phyloP scores from a whole-genome alignment of 2,888 invertebrate species.

The Philaethria dido region DNA sequence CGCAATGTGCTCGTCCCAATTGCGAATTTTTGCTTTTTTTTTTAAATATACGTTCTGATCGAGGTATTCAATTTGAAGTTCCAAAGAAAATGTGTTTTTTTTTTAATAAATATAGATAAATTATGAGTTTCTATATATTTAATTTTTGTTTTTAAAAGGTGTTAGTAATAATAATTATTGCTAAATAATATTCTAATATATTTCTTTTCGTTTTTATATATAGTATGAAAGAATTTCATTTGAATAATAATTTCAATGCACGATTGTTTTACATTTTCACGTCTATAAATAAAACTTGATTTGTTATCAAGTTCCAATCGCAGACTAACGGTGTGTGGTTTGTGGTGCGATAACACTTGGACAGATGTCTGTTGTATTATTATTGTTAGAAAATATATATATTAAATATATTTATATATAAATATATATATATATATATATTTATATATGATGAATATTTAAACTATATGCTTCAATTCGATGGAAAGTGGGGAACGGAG shows the following conservation, averaged over 20 bases:
- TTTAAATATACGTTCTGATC: slow-evolving; percentile 35
- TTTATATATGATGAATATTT: no score
- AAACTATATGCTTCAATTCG: no score
- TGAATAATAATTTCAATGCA: slow-evolving; percentile 6
- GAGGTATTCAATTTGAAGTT: slow-evolving; percentile 31
- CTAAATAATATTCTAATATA: not conserved
- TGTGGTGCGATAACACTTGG: slow-evolving; percentile 37
- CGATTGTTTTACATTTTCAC: slow-evolving; percentile 23
- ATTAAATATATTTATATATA: not conserved
- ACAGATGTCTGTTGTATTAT: slow-evolving; percentile 12
- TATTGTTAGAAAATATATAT: not conserved
- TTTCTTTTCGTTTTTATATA: not conserved
- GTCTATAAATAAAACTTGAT: slow-evolving; percentile 24
- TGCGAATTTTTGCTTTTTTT: slow-evolving; percentile 52
- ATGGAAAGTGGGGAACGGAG: no score
- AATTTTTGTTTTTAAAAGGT: not conserved
- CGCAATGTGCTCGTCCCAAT: slow-evolving; percentile 54
- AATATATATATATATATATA: not conserved
- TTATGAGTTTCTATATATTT: not conserved
- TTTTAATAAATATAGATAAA: no score
- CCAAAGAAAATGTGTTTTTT: slow-evolving; percentile 14
- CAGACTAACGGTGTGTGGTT: slow-evolving; percentile 33
- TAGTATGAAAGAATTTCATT: not conserved
- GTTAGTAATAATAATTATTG: not conserved
- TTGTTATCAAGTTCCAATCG: slow-evolving; percentile 34